Conservation (phyloP, 2,797 vertebrate genomes). For the Cossypha niveicapilla region DNA sequence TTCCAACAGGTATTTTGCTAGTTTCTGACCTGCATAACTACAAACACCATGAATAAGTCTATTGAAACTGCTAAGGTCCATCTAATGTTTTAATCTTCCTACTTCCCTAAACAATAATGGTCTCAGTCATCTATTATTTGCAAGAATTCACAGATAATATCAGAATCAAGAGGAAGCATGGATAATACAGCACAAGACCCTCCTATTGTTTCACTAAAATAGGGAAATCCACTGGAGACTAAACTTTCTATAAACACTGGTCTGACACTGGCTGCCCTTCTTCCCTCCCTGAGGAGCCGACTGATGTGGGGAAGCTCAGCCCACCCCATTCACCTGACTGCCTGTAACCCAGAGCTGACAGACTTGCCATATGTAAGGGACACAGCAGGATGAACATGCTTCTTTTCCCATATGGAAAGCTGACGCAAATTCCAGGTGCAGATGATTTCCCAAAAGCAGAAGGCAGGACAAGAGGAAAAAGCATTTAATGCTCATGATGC, state of each 20-base stretch:
- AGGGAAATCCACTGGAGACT: not conserved
- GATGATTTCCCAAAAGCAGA: not conserved
- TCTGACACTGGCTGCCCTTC: not conserved
- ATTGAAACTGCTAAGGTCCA: conserved; percentile 6
- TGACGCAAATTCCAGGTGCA: not conserved
- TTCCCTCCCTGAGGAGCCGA: rapidly evolving
- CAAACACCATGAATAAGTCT: not conserved
- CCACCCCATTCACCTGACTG: not conserved
- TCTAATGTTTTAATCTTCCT: conserved; percentile 3
- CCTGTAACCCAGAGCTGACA: not conserved
- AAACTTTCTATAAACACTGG: not conserved
- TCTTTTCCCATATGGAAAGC: not conserved
- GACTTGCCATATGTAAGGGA: not conserved
- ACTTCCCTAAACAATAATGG: conserved; percentile 24
- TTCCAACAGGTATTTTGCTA: not conserved
- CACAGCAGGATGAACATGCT: not conserved
- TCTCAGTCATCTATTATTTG: conserved; percentile 19
- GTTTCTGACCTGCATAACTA: not conserved
- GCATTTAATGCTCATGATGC: not conserved
- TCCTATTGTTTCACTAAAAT: not conserved
- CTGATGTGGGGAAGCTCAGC: not conserved
- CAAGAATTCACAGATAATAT: conserved; percentile 35
- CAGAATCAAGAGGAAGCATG: conserved; percentile 7
- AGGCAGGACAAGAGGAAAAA: not conserved
- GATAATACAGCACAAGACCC: not conserved